Evolutionary conservation across 2,888 invertebrate genomes (phyloP).

Genomic region (Myopa testacea): DNA sequence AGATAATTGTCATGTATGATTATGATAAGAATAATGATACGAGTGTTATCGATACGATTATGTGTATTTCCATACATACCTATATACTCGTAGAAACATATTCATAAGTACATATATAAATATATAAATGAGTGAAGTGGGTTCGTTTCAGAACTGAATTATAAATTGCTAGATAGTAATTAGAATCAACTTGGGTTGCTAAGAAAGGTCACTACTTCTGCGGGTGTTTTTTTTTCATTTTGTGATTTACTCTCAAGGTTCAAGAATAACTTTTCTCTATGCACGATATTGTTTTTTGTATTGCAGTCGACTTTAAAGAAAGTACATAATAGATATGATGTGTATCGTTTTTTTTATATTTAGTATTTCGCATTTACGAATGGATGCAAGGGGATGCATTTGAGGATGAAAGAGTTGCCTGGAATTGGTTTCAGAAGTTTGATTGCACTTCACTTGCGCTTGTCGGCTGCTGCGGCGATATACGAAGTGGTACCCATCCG

Average conservation of each 20-base stretch:
- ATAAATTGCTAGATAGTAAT: no score
- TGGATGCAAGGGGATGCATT: not conserved
- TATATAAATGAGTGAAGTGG: not conserved
- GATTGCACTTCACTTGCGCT: not conserved
- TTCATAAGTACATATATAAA: slow-evolving; percentile 28
- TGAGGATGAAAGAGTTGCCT: not conserved
- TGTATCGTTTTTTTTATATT: not conserved
- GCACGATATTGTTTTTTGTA: not conserved
- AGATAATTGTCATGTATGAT: no score
- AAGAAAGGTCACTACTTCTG: no score
- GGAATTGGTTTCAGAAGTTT: not conserved
- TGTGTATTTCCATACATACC: slow-evolving; percentile 26
- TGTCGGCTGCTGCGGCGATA: not conserved
- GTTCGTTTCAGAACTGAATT: no score
- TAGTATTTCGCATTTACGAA: not conserved
- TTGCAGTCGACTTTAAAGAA: not conserved
- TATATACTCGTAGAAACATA: not conserved
- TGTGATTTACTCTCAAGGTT: no score
- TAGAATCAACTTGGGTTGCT: no score
- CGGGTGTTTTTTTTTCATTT: no score
- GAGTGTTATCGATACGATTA: not conserved
- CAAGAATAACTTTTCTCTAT: no score
- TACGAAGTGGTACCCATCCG: not conserved
- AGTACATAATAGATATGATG: not conserved
- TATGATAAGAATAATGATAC: no score